Conservation (phyloP, 2,888 invertebrate species). For the Sceliomorpha sp. region DNA sequence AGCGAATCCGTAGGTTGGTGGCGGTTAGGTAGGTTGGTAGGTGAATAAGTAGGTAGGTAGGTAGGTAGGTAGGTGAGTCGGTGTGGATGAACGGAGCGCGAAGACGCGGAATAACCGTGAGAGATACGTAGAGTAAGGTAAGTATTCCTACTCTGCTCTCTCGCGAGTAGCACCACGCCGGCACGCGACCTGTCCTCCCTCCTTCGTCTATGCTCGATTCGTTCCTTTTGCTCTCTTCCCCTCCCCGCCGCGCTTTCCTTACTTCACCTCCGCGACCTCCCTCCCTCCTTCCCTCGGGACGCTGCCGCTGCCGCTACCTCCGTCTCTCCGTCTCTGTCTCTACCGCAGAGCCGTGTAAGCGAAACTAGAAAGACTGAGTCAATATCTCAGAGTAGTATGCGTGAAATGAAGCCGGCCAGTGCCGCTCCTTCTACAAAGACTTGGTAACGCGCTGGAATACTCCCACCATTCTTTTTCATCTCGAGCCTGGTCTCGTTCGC, state of each 20-base stretch:
- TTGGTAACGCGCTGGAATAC: constrained; percentile 49
- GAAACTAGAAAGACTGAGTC: too few species aligned
- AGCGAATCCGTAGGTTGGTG: constrained; percentile 68
- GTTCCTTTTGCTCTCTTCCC: constrained; percentile 6
- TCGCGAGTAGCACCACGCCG: constrained; percentile 75
- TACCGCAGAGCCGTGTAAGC: too few species aligned
- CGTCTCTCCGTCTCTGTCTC: too few species aligned
- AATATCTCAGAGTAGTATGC: too few species aligned
- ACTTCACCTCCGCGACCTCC: constrained; percentile 26
- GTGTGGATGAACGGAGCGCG: constrained; percentile 60
- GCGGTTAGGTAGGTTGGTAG: constrained; percentile 70
- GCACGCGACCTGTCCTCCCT: constrained; percentile 77
- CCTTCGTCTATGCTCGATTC: constrained; percentile 33
- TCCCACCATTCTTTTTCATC: constrained; percentile 54
- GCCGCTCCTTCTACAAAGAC: constrained; percentile 42
- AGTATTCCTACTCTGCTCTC: constrained; percentile 70
- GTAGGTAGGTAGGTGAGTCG: constrained; percentile 67
- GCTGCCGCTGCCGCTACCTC: too few species aligned
- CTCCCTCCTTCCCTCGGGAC: too few species aligned
- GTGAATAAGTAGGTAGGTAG: constrained; percentile 73
- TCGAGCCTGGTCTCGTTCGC: constrained; percentile 62
- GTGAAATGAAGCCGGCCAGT: too few species aligned
- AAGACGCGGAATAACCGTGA: constrained; percentile 69
- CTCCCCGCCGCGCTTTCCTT: constrained; percentile 55
- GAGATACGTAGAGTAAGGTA: constrained; percentile 64